Percentiles rank a stretch among this genome's conserved stretches.
Evolutionary conservation across 2,888 invertebrate genomes (phyloP).

Genomic region (Apamea epomidion): DNA sequence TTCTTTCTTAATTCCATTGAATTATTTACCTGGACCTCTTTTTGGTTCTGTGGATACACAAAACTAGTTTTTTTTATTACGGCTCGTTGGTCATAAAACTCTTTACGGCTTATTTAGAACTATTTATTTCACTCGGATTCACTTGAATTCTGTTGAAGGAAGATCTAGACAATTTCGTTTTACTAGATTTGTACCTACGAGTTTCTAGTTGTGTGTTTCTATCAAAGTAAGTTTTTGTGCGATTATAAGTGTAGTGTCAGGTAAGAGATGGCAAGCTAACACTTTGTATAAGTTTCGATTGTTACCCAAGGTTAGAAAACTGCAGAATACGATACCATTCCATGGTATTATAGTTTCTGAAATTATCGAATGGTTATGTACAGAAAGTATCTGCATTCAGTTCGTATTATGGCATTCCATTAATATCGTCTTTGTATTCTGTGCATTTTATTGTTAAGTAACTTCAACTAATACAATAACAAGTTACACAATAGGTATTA

Average conservation of each 20-base stretch:
- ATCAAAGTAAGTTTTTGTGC: neutral
- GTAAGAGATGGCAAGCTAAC: neutral
- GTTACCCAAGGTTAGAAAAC: neutral
- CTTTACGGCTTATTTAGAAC: conserved; percentile 40
- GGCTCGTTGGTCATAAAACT: conserved; percentile 42
- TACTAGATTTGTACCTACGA: neutral
- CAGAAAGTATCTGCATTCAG: conserved; percentile 6
- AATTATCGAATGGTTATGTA: neutral
- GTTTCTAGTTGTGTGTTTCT: neutral
- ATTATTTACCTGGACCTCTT: conserved; percentile 56
- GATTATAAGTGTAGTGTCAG: neutral
- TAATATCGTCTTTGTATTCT: conserved; percentile 11
- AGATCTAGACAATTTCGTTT: neutral
- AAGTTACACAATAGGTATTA: conserved; percentile 26
- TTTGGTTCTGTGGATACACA: conserved; percentile 39
- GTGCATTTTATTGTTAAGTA: conserved; percentile 4
- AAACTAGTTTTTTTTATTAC: conserved; percentile 47
- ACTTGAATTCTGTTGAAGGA: conserved; percentile 4
- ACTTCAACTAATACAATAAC: conserved; percentile 18
- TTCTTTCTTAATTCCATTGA: conserved; percentile 57
- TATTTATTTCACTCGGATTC: conserved; percentile 30
- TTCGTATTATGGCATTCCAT: conserved; percentile 20
- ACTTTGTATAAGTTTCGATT: no score
- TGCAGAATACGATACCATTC: neutral
- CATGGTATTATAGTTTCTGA: neutral